phyloP scores from a whole-genome alignment of 2,888 invertebrate species.

The Sisyra nigra region DNA sequence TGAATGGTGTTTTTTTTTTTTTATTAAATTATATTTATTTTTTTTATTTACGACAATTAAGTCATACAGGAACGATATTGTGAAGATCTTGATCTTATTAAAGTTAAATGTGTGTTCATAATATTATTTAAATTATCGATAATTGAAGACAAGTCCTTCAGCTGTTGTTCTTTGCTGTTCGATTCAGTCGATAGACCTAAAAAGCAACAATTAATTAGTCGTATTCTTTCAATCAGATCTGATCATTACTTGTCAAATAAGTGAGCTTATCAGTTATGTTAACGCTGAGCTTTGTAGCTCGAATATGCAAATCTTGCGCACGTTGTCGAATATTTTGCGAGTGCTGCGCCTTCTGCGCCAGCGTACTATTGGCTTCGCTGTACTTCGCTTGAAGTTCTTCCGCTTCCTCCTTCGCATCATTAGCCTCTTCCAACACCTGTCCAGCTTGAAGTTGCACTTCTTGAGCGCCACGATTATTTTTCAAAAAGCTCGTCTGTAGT shows the following conservation, averaged over 20 bases:
- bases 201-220: too few relatives aligned
- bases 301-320: conserved; percentile 58
- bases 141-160: conserved; percentile 38
- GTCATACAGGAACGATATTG: background rate
- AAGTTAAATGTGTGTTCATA: conserved; percentile 29
- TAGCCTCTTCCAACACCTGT: conserved; percentile 55
- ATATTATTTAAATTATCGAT: conserved; percentile 42
- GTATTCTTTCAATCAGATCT: too few relatives aligned
- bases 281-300: conserved; percentile 66
- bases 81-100: background rate
- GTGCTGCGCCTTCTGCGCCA: conserved; percentile 54
- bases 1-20: too few relatives aligned
- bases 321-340: conserved; percentile 65
- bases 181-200: conserved; percentile 42
- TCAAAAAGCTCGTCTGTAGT: conserved; percentile 63
- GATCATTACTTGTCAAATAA: conserved; percentile 5
- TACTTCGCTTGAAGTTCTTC: conserved; percentile 50
- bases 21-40: too few relatives aligned
- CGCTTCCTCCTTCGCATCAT: conserved; percentile 48
- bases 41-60: background rate
- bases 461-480: conserved; percentile 67
- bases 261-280: conserved; percentile 6
- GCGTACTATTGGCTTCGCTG: conserved; percentile 48
- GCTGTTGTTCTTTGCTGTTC: conserved; percentile 36
- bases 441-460: conserved; percentile 64